Evolutionary conservation across 2,797 vertebrate genomes (phyloP).

Genomic region (Vultur gryphus): DNA sequence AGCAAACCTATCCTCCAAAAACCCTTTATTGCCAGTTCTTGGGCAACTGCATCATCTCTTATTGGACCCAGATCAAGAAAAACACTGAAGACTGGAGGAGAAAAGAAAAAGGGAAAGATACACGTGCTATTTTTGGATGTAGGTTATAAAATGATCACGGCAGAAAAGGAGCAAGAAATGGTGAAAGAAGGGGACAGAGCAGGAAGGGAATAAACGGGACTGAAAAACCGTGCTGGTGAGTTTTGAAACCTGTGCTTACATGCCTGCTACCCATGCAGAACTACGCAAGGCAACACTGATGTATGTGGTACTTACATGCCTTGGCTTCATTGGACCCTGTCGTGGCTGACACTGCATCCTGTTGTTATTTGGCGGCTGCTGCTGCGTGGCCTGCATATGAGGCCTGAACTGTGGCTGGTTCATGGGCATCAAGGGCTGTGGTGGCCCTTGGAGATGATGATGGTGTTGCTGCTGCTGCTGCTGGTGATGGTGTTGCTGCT

Average conservation of each 20-base stretch:
- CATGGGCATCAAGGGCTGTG: slow-evolving; percentile 85
- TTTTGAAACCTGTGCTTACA: background rate
- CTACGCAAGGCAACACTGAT: background rate
- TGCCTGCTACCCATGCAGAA: background rate
- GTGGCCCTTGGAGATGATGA: slow-evolving; percentile 80
- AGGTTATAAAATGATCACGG: background rate
- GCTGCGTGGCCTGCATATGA: slow-evolving; percentile 80
- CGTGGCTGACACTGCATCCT: slow-evolving; percentile 82
- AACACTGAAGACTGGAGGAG: background rate
- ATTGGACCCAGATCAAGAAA: background rate
- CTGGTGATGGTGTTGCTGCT: slow-evolving; percentile 72
- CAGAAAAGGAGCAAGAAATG: background rate
- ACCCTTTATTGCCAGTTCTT: background rate
- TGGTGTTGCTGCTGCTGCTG: slow-evolving; percentile 79
- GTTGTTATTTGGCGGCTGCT: slow-evolving; percentile 77
- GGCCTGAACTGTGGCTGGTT: slow-evolving; percentile 88
- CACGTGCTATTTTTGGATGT: accelerated
- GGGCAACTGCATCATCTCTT: background rate
- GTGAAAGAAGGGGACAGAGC: background rate
- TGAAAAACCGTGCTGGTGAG: accelerated
- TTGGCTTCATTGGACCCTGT: slow-evolving; percentile 79
- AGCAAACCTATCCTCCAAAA: background rate
- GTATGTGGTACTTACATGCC: slow-evolving; percentile 80
- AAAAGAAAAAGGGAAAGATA: background rate
- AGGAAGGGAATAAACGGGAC: background rate